Evolutionary conservation across 1,140 invertebrate genomes (phyloP), one percentile per base, ranked within the genome.

Genomic region (Mactra quadrangularis): DNA sequence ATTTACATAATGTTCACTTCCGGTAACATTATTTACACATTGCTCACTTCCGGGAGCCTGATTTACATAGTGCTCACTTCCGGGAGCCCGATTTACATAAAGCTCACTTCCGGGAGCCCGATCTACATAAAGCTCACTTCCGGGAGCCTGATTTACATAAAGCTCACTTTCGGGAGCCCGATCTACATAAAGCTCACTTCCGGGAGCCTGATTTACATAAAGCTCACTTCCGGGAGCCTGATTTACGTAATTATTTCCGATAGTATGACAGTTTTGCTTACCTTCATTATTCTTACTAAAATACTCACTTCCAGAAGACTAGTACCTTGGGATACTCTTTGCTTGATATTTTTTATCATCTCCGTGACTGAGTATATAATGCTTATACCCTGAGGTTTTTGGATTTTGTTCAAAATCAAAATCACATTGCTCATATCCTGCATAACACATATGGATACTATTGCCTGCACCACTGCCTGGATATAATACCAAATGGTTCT

Each of bases 41-140:
- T n/a, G n/a, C n/a, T n/a, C n/a, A n/a, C n/a, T n/a, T n/a, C n/a
- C n/a, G n/a, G n/a, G n/a, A n/a, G n/a, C n/a, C n/a, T n/a, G n/a
- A n/a, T n/a, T n/a, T n/a, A n/a, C n/a, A n/a, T n/a, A n/a, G 13
- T 38, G 38, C 33, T 35, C 59, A 62, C 59, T 62, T 62, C 59
- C 62, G 62, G 33, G 62, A 59, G 13, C 55, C 27, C n/a, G 33
- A 59, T 6, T 29, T 6, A 9, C 13, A 7, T 15, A 6, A 6
- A 29, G n/a, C 38, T 45, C 62, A 35, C n/a, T 50, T 25, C 55
- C 79, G 35, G 29, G 33, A 4, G 27, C 50, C 22, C 29, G 22
- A 41, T 19, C 25, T 0, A 19, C n/a, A 41, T 59, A 17, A 4
- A 45, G 3, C 13, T 78, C 15, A 29, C n/a, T 77, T 19, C 45